These are phyloP conservation scores for Danio albolineatus DNA, from an alignment of 2,797 vertebrate species.

Conservation along the genomic window DNA sequence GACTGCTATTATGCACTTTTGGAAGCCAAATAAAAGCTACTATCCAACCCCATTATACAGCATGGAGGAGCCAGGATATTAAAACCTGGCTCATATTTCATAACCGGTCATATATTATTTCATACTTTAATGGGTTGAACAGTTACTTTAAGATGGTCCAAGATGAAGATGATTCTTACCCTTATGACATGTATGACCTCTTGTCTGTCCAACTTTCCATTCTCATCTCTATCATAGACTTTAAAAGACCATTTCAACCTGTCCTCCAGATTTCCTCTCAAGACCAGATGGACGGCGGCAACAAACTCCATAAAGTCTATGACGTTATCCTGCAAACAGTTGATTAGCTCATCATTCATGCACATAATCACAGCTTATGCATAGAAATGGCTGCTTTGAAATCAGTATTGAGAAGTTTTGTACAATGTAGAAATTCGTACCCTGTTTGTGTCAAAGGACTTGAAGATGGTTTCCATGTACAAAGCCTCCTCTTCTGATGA, in stretches of 20 bases:
- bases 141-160: too few relatives aligned
- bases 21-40: too few relatives aligned
- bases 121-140: too few relatives aligned
- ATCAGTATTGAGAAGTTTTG: background rate
- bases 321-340: slow-evolving; percentile 62
- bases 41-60: too few relatives aligned
- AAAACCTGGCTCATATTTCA: too few relatives aligned
- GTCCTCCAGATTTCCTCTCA: slow-evolving; percentile 68
- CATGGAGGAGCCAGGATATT: too few relatives aligned
- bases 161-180: slow-evolving; percentile 51
- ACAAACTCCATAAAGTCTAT: slow-evolving; percentile 70
- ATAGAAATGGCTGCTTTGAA: slow-evolving; percentile 23
- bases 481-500: slow-evolving; percentile 59
- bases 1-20: too few relatives aligned
- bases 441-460: slow-evolving; percentile 65
- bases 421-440: slow-evolving; percentile 43
- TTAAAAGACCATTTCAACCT: slow-evolving; percentile 70
- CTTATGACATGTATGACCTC: slow-evolving; percentile 65
- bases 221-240: slow-evolving; percentile 67
- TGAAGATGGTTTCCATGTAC: slow-evolving; percentile 64
- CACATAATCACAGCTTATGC: slow-evolving; percentile 34
- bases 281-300: slow-evolving; percentile 65
- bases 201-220: slow-evolving; percentile 64
- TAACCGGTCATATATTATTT: too few relatives aligned
- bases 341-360: slow-evolving; percentile 21